Evolutionary conservation across 1,140 invertebrate genomes (phyloP).

Genomic region (Holotrichia oblita): DNA sequence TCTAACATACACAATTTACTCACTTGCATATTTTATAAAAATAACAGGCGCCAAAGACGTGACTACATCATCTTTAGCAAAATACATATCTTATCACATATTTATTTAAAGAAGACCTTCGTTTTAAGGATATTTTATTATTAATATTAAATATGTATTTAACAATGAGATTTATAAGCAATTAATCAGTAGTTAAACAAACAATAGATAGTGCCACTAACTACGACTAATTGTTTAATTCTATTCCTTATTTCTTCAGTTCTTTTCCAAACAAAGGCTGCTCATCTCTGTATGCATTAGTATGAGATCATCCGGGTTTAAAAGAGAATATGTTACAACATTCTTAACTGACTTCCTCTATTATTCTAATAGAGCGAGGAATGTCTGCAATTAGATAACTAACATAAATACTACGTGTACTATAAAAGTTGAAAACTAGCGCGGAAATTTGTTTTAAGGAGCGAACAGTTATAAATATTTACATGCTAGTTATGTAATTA

Average conservation of each 20-base stretch:
- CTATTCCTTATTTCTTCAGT: neutral
- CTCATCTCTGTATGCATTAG: neutral
- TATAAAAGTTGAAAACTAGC: neutral
- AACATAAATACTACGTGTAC: neutral
- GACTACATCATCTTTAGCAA: conserved; percentile 2
- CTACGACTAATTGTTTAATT: conserved; percentile 27
- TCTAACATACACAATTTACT: neutral
- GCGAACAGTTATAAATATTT: conserved; percentile 8
- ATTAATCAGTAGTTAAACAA: conserved; percentile 34
- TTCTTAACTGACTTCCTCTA: conserved; percentile 19
- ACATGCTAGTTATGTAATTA: neutral
- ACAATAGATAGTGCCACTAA: conserved; percentile 18
- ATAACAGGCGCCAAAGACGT: neutral
- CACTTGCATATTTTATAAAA: neutral
- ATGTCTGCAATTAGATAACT: conserved; percentile 20
- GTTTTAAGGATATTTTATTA: neutral
- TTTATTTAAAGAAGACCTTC: conserved; percentile 21
- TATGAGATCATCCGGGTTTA: conserved; percentile 23
- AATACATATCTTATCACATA: neutral
- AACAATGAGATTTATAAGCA: conserved; percentile 10
- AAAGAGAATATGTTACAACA: neutral
- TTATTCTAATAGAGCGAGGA: conserved; percentile 15
- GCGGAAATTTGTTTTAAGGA: conserved; percentile 4
- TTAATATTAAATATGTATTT: neutral
- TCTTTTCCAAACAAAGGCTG: conserved; percentile 10